Evolutionary conservation across 2,113 vertebrate genomes (phyloP).

Genomic region (Macheiramphus alcinus): DNA sequence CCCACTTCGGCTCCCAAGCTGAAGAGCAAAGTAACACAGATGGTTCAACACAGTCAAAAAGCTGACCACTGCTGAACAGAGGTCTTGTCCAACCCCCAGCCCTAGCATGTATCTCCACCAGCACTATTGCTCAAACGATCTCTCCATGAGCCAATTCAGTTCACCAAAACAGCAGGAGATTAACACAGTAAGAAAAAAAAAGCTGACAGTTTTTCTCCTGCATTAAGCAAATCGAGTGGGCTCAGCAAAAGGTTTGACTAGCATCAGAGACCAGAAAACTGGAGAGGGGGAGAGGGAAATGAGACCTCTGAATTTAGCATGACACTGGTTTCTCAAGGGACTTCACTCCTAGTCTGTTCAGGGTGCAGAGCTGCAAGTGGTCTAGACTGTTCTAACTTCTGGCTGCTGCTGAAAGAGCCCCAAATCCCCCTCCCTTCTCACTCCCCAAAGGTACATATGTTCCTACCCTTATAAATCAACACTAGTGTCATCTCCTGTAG

Average conservation of each 20-base stretch:
- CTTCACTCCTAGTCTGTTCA: background rate
- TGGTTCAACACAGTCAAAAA: background rate
- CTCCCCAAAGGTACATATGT: background rate
- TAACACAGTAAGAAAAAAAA: background rate
- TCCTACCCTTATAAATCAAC: background rate
- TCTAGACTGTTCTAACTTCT: background rate
- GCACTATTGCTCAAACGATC: background rate
- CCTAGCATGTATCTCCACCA: background rate
- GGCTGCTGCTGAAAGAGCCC: background rate
- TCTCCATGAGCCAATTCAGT: background rate
- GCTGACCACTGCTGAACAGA: background rate
- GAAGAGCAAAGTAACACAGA: background rate
- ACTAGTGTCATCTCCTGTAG: background rate
- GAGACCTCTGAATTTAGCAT: background rate
- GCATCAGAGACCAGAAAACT: background rate
- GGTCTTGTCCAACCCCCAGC: background rate
- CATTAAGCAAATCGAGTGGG: background rate
- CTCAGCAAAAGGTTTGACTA: background rate
- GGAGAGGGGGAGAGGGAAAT: background rate
- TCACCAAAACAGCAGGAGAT: background rate
- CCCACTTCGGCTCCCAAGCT: background rate
- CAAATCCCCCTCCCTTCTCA: background rate
- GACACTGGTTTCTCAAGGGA: background rate
- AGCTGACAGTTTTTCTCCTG: background rate
- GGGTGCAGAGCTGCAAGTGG: background rate